A percentile compares a stretch with the other conserved stretches of the same genome.
These are phyloP conservation scores for Helogale parvula DNA, from an alignment of 2,113 vertebrate species.

Conservation along the genomic window DNA sequence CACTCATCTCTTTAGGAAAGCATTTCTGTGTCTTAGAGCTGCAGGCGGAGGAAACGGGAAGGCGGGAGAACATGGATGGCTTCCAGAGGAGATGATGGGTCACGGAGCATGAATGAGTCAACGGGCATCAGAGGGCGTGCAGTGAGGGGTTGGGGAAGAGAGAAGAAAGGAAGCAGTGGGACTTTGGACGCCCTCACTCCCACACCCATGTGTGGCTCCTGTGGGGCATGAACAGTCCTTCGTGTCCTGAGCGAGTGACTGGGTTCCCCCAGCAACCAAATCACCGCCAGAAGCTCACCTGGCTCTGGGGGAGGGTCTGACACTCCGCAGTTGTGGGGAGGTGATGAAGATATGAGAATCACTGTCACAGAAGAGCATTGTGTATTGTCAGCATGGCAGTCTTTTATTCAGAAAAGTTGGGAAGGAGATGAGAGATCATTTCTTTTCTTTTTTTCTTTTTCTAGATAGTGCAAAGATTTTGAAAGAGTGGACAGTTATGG, in stretches of 20 bases:
- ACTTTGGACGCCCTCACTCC: constrained; percentile 39
- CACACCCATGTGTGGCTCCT: background rate
- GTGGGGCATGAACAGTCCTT: background rate
- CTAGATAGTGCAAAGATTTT: background rate
- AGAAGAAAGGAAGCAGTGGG: constrained; percentile 43
- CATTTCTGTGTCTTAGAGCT: constrained; percentile 69
- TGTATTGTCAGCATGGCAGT: background rate
- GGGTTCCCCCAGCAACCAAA: background rate
- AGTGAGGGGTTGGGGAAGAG: background rate
- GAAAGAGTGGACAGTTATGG: background rate
- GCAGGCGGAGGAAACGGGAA: constrained; percentile 72
- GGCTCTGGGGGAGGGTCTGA: background rate
- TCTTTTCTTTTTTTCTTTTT: too few relatives aligned
- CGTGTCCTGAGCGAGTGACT: background rate
- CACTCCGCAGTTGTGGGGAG: background rate
- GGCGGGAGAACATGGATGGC: constrained; percentile 50
- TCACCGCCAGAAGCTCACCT: background rate
- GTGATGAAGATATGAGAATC: background rate
- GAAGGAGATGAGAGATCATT: background rate
- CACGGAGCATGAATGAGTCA: constrained; percentile 72
- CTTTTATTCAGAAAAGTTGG: background rate
- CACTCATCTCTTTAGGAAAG: constrained; percentile 76
- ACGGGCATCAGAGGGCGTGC: constrained; percentile 48
- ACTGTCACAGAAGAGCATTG: background rate
- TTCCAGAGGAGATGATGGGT: constrained; percentile 64